These are phyloP conservation scores for Aplochiton taeniatus DNA, from an alignment of 2,797 vertebrate genomes.

Conservation along the genomic window DNA sequence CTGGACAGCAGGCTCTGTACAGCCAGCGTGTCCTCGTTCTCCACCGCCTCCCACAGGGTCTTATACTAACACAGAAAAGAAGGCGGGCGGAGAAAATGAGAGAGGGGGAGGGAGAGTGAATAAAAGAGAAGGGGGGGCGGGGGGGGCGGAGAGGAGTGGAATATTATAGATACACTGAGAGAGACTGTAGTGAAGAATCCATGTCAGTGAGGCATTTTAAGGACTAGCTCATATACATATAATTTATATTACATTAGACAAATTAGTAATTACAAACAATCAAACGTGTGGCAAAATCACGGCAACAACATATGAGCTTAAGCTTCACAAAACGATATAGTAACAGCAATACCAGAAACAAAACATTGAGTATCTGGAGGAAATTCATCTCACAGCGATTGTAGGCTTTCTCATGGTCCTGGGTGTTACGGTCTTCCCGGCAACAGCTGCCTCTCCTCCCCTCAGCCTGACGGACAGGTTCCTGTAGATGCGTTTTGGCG, in stretches of 20 bases:
- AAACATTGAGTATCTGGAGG: too few species aligned
- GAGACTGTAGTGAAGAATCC: too few species aligned
- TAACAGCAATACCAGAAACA: too few species aligned
- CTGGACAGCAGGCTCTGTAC: slow-evolving; percentile 75
- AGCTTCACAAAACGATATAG: background rate
- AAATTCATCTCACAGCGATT: slow-evolving; percentile 57
- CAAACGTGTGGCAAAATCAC: too few species aligned
- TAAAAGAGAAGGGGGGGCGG: background rate
- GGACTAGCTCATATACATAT: too few species aligned
- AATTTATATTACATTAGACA: too few species aligned
- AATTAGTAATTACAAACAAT: too few species aligned
- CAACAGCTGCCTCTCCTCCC: slow-evolving; percentile 61
- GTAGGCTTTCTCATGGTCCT: slow-evolving; percentile 59
- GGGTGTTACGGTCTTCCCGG: slow-evolving; percentile 37
- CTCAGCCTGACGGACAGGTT: slow-evolving; percentile 76
- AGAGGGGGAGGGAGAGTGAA: slow-evolving; percentile 2
- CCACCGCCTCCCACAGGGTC: slow-evolving; percentile 79
- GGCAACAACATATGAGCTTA: background rate
- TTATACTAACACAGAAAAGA: slow-evolving; percentile 64
- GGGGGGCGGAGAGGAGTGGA: too few species aligned
- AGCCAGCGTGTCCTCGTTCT: slow-evolving; percentile 76
- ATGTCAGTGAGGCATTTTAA: slow-evolving; percentile 17
- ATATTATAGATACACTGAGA: background rate
- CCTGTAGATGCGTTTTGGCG: slow-evolving; percentile 79
- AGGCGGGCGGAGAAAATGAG: slow-evolving; percentile 8